These are phyloP conservation scores for Arremon brunneinucha DNA, from an alignment of 2,797 vertebrate genomes.

Conservation along the genomic window DNA sequence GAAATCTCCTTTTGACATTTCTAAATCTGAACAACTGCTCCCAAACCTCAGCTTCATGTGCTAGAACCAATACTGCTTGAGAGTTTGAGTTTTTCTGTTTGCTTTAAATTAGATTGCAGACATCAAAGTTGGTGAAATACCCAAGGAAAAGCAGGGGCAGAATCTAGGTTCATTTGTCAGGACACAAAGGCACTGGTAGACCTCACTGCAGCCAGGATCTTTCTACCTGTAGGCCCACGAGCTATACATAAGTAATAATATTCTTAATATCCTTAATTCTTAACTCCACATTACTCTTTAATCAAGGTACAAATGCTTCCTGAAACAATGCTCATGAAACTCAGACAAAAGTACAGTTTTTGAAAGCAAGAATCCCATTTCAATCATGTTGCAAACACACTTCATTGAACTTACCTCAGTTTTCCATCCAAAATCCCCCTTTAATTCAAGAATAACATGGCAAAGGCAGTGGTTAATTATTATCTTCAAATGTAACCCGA, in stretches of 20 bases:
- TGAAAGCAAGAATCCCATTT: background rate
- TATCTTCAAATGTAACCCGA: background rate
- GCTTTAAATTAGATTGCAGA: background rate
- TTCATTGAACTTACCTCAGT: background rate
- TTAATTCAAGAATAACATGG: background rate
- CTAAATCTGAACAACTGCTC: background rate
- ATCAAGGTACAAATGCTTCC: background rate
- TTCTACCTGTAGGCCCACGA: background rate
- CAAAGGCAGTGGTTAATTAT: constrained; percentile 40
- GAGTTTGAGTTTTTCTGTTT: background rate
- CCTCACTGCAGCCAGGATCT: background rate
- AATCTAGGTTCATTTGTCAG: background rate
- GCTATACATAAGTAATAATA: background rate
- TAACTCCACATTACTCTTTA: background rate
- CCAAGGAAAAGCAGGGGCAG: background rate
- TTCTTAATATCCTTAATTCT: background rate
- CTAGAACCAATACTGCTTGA: background rate
- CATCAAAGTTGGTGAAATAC: background rate
- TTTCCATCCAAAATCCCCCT: background rate
- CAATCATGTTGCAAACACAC: background rate
- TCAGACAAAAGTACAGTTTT: background rate
- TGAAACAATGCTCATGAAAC: background rate
- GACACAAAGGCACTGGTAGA: background rate
- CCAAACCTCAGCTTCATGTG: background rate
- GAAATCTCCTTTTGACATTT: background rate